Evolutionary conservation across 2,113 vertebrate species (phyloP).

Genomic region (Spea bombifrons): DNA sequence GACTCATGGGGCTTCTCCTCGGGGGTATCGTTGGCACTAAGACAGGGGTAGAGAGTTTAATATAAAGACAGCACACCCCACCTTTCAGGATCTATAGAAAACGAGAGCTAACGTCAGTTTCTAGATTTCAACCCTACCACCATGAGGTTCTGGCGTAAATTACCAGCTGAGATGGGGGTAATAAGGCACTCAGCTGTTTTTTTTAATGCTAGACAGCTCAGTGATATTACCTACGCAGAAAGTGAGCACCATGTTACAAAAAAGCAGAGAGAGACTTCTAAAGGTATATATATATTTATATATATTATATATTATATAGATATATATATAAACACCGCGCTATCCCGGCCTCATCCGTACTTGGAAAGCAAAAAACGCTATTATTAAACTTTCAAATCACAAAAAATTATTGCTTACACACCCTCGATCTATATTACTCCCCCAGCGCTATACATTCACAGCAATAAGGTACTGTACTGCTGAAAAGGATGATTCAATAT

Average conservation of each 20-base stretch:
- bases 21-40: slow-evolving; percentile 6
- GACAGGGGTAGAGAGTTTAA: neutral
- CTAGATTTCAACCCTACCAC: neutral
- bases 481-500: neutral
- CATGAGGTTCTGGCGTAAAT: neutral
- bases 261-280: neutral
- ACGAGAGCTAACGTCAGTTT: neutral
- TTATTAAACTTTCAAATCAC: neutral
- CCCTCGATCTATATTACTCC: neutral
- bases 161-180: slow-evolving; percentile 10
- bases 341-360: no score
- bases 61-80: neutral
- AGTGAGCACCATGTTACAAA: neutral
- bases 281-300: neutral
- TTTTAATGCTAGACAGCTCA: neutral
- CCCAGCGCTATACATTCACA: slow-evolving; percentile 5
- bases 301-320: no score
- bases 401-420: slow-evolving; percentile 13
- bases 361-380: neutral
- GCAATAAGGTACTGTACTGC: neutral
- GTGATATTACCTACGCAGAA: neutral
- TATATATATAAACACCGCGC: no score
- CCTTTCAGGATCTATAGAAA: neutral
- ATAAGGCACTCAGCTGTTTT: slow-evolving; percentile 15
- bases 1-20: neutral